These are phyloP conservation scores for Campoletis sonorensis DNA, from an alignment of 1,140 invertebrate genomes.

Conservation along the genomic window DNA sequence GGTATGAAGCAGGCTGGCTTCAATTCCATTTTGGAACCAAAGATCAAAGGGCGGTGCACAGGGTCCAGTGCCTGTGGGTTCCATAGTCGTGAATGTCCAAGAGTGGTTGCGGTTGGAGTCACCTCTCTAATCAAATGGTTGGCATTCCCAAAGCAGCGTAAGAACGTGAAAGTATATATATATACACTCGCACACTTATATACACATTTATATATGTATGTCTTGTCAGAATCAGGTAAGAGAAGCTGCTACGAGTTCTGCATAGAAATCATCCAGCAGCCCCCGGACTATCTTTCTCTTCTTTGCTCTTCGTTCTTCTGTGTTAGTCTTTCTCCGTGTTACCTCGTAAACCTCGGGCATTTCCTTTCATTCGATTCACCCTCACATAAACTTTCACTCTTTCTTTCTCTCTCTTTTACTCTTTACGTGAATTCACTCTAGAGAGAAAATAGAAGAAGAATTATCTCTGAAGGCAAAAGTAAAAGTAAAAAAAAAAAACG, in stretches of 20 bases:
- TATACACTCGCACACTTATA: not conserved
- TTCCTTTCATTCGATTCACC: slow-evolving; percentile 26
- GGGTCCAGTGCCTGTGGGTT: slow-evolving; percentile 34
- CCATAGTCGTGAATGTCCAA: slow-evolving; percentile 43
- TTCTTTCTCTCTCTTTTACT: not conserved
- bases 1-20: not conserved
- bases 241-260: slow-evolving; percentile 45
- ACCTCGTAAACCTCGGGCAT: slow-evolving; percentile 13
- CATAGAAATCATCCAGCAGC: slow-evolving; percentile 51
- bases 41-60: slow-evolving; percentile 43
- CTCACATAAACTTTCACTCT: not conserved
- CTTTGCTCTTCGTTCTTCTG: not conserved
- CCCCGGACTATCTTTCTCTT: slow-evolving; percentile 31
- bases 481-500: not conserved
- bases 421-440: not conserved
- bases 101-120: slow-evolving; percentile 38
- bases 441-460: no score
- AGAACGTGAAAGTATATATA: not conserved
- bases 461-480: not conserved
- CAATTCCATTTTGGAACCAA: slow-evolving; percentile 28
- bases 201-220: not conserved
- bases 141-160: slow-evolving; percentile 45
- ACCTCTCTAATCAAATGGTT: slow-evolving; percentile 59
- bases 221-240: slow-evolving; percentile 48
- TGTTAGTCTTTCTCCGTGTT: slow-evolving; percentile 20